Base-by-base conservation (phyloP, 2,888 invertebrate genomes). In the Arctia plantaginis region DNA sequence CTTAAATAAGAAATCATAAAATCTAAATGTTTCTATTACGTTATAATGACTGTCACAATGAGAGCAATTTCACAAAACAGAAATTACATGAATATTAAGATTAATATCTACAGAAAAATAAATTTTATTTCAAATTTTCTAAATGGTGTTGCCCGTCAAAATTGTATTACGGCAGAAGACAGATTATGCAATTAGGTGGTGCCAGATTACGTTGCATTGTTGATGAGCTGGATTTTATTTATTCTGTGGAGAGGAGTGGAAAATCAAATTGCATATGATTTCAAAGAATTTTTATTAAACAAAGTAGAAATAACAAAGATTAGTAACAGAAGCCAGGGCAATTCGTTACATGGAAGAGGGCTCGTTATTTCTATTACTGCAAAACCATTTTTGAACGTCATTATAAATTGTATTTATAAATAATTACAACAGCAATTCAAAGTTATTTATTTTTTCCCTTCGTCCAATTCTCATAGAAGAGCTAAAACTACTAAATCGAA, bases 191-290 rank as follows among this genome's bases (percentile, higher is more conserved):
- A 80, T 82, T 79, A 76, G 33, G 68, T 67, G 12, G 51, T 80
- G 82, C 77, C 77, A 69, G 77, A 80, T 79, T 27, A 66, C 75
- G 12, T 33, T 35, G 68, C 20, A 59, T 65, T 65, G 77, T 68
- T 47, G 64, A 33, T 73, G 30, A n/a, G 41, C 47, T 51, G 20
- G 3, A 47, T 35, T 72, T 55, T n/a, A 74, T 78, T 80, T 70
- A 62, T 41, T 59, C 69, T 59, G 27, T 69, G 41, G 66, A 12
- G 27, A 33, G 18, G 27, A 59, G 18, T 59, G n/a, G 20, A 10
- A 55, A n/a, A 12, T 3, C 1, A 59, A 59, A 15, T 59, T 27
- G 15, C 27, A 15, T 13, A 12, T 27, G 13, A 27, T 27, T 30
- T 18, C 30, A 15, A 30, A 62, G 51, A 12, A 55, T n/a, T 6